Evolutionary conservation across 2,888 invertebrate species (phyloP).

Genomic region (Amiota minor): DNA sequence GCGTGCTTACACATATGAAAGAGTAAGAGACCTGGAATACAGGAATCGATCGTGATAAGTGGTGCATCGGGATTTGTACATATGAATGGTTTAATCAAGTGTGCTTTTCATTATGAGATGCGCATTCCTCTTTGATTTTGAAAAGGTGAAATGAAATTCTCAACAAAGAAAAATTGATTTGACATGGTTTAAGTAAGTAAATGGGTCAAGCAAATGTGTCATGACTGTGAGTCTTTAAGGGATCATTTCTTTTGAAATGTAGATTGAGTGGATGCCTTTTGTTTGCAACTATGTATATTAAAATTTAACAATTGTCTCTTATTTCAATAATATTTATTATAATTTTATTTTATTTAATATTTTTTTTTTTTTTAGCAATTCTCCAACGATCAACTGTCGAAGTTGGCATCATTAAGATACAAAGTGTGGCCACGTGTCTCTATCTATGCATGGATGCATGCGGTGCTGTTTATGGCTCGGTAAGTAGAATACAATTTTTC

Average conservation of each 20-base stretch:
- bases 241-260: slow-evolving; percentile 33
- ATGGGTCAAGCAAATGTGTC: neutral
- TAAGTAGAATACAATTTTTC: slow-evolving; percentile 79
- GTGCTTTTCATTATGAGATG: neutral
- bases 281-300: neutral
- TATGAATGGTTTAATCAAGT: slow-evolving; percentile 12
- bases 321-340: slow-evolving; percentile 24
- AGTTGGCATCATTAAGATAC: slow-evolving; percentile 89
- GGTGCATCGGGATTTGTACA: neutral
- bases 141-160: neutral
- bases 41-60: too few relatives aligned
- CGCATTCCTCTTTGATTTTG: neutral
- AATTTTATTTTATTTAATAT: slow-evolving; percentile 46
- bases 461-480: slow-evolving; percentile 90
- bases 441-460: slow-evolving; percentile 92
- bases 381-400: slow-evolving; percentile 81
- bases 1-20: too few relatives aligned
- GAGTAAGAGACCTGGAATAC: too few relatives aligned
- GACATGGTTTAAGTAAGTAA: slow-evolving; percentile 9
- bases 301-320: slow-evolving; percentile 43
- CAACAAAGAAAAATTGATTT: neutral
- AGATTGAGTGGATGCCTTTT: neutral
- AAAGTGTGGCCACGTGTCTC: slow-evolving; percentile 89
- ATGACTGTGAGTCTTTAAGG: neutral
- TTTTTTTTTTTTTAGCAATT: slow-evolving; percentile 77